Evolutionary conservation across 2,797 vertebrate species (phyloP).

Genomic region (Rhynchonycteris naso): DNA sequence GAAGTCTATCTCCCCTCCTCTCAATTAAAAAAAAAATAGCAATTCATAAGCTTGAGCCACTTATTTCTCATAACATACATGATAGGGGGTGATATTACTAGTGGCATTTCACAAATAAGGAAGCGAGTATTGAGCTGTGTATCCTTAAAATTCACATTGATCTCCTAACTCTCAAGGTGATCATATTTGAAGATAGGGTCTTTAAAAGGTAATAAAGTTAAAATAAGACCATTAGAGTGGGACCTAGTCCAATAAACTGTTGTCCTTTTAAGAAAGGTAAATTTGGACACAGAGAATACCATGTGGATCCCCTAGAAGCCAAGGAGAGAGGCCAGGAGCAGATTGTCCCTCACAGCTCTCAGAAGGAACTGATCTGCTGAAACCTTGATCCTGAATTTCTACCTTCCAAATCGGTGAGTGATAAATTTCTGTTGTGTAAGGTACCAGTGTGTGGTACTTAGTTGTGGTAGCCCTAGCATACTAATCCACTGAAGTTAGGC

Average conservation of each 20-base stretch:
- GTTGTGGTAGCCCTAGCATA: background rate
- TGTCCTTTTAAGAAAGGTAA: background rate
- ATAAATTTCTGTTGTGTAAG: background rate
- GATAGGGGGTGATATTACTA: background rate
- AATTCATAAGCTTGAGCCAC: background rate
- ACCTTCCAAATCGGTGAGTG: background rate
- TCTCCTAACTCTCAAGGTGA: background rate
- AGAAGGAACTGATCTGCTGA: background rate
- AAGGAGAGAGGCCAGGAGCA: background rate
- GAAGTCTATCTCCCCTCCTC: too few species aligned
- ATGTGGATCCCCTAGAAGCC: background rate
- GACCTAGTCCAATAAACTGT: background rate
- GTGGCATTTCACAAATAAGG: background rate
- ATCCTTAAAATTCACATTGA: background rate
- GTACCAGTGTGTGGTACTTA: background rate
- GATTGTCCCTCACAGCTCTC: background rate
- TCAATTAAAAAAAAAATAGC: background rate
- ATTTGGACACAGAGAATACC: background rate
- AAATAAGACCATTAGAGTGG: background rate
- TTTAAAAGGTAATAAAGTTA: constrained; percentile 4
- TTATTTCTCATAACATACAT: background rate
- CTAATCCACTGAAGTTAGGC: background rate
- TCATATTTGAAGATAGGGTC: background rate
- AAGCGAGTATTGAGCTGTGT: background rate
- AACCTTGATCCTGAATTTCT: background rate